These are phyloP conservation scores for Drosophila stalkeri DNA, from an alignment of 2,888 invertebrate species.

Conservation along the genomic window DNA sequence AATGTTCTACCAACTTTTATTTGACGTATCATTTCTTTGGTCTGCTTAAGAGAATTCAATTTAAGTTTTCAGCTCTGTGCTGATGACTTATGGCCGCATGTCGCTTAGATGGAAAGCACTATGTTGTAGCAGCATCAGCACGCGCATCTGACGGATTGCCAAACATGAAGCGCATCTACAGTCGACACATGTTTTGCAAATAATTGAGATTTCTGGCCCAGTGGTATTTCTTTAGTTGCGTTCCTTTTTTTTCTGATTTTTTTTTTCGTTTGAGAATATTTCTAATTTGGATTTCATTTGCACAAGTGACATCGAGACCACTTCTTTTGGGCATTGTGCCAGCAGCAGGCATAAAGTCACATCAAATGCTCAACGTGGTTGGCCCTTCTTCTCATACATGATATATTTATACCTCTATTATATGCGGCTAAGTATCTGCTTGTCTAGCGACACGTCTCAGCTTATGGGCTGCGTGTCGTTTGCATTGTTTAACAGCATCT, in stretches of 20 bases:
- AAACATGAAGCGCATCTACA: conserved; percentile 67
- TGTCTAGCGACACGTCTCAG: conserved; percentile 29
- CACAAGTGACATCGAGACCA: conserved; percentile 44
- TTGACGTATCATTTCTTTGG: conserved; percentile 56
- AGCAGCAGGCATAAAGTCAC: conserved; percentile 53
- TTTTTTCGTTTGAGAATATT: conserved; percentile 45
- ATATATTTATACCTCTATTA: conserved; percentile 8
- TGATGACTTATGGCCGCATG: conserved; percentile 55
- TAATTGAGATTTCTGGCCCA: conserved; percentile 72
- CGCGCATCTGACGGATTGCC: conserved; percentile 77
- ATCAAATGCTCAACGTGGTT: conserved; percentile 39
- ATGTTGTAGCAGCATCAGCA: conserved; percentile 28
- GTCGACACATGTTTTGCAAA: conserved; percentile 73
- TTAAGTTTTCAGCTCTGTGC: conserved; percentile 29
- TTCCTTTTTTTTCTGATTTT: background rate
- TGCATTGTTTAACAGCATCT: conserved; percentile 38
- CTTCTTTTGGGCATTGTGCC: conserved; percentile 62
- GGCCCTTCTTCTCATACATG: conserved; percentile 45
- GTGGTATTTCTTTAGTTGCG: conserved; percentile 28
- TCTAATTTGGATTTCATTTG: conserved; percentile 65
- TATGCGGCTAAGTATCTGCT: conserved; percentile 43
- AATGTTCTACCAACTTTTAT: conserved; percentile 17
- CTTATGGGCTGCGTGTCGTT: conserved; percentile 23
- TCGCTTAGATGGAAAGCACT: conserved; percentile 48
- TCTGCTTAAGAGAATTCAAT: conserved; percentile 68